These are phyloP conservation scores for Thalassophryne amazonica DNA, from an alignment of 2,797 vertebrate genomes.

Conservation along the genomic window DNA sequence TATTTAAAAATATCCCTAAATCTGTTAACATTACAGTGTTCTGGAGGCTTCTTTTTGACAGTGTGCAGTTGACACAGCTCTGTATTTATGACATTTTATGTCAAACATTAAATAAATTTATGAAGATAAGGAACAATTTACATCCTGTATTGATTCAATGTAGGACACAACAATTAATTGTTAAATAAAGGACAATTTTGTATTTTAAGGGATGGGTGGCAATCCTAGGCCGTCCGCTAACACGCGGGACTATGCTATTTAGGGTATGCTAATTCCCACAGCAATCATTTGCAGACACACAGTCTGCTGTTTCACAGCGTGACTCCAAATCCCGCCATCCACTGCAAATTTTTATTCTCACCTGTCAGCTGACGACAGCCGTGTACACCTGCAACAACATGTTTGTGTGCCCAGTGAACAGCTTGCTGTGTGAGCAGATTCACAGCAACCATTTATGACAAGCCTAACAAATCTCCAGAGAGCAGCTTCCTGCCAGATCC, in stretches of 20 bases:
- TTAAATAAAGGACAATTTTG: too few species aligned
- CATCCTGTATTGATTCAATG: too few species aligned
- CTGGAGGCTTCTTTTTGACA: too few species aligned
- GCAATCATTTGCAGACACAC: constrained; percentile 52
- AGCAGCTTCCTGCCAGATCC: constrained; percentile 55
- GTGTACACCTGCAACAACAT: constrained; percentile 54
- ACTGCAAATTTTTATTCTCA: constrained; percentile 49
- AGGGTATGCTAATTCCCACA: constrained; percentile 51
- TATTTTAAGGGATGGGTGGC: too few species aligned
- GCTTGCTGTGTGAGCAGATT: constrained; percentile 66
- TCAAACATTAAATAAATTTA: too few species aligned
- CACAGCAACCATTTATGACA: constrained; percentile 59
- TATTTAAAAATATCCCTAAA: too few species aligned
- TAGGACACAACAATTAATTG: too few species aligned
- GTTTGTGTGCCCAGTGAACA: constrained; percentile 30
- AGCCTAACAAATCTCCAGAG: constrained; percentile 74
- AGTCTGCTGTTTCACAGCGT: constrained; percentile 53
- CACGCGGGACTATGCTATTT: constrained; percentile 21
- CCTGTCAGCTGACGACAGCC: constrained; percentile 64
- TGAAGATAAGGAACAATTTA: too few species aligned
- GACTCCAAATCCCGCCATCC: constrained; percentile 60
- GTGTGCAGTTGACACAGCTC: too few species aligned
- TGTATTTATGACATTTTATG: too few species aligned
- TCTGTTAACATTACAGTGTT: too few species aligned
- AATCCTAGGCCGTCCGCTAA: too few species aligned